These are phyloP conservation scores for Dusona sp. DNA, from an alignment of 2,888 invertebrate species.

Conservation along the genomic window DNA sequence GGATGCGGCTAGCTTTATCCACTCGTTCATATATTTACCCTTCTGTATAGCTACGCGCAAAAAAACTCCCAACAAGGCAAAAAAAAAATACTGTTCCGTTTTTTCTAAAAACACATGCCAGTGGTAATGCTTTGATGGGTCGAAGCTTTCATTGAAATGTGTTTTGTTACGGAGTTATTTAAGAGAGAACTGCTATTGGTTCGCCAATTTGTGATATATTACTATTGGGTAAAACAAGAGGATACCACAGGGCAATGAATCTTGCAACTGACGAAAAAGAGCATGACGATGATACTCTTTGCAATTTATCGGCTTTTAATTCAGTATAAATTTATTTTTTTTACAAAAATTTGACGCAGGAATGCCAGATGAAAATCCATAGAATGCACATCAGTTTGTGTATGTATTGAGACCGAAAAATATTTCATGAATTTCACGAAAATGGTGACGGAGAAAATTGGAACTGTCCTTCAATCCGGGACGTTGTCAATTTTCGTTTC, in stretches of 20 bases:
- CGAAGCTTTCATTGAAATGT: background rate
- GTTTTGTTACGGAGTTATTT: background rate
- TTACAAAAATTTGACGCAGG: background rate
- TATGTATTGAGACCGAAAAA: background rate
- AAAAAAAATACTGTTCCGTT: background rate
- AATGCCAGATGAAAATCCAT: background rate
- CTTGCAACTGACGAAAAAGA: background rate
- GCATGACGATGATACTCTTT: background rate
- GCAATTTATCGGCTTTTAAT: background rate
- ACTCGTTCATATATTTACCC: background rate
- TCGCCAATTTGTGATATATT: background rate
- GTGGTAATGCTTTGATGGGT: background rate
- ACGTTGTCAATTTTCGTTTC: background rate
- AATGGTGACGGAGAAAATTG: background rate
- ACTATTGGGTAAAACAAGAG: background rate
- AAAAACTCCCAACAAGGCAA: background rate
- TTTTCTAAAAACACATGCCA: constrained; percentile 11
- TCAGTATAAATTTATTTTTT: background rate
- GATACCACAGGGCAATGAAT: no score
- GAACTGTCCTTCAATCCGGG: constrained; percentile 3
- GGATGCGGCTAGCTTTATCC: constrained; percentile 43
- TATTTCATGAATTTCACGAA: background rate
- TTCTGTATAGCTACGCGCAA: background rate
- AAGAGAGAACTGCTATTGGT: background rate
- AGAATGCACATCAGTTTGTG: background rate